These are phyloP conservation scores for Lucilia cuprina DNA, from an alignment of 1,140 invertebrate species.

Conservation along the genomic window DNA sequence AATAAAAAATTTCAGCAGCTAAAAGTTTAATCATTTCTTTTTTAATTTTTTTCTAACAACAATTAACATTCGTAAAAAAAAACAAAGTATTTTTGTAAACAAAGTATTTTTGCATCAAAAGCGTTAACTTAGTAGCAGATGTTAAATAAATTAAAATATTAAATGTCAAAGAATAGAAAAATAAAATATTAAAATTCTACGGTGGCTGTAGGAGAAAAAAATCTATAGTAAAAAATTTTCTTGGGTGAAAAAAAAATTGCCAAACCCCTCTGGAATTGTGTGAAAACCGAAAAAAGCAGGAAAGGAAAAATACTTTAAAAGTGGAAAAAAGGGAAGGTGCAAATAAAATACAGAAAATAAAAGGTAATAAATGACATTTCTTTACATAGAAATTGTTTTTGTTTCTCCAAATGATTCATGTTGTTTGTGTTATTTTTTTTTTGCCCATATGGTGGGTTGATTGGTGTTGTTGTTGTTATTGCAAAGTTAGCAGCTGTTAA, in stretches of 20 bases:
- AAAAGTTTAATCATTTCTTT: too few relatives aligned
- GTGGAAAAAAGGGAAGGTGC: neutral
- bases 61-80: neutral
- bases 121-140: neutral
- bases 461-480: neutral
- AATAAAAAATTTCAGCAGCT: neutral
- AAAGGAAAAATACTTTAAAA: neutral
- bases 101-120: neutral
- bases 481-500: neutral
- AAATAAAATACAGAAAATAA: neutral
- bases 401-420: neutral
- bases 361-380: neutral
- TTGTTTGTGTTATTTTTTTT: neutral
- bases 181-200: neutral
- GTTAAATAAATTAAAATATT: neutral
- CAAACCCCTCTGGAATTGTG: neutral
- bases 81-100: neutral
- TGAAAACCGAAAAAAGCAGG: neutral
- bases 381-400: neutral
- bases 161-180: neutral
- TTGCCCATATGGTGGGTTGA: neutral
- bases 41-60: neutral
- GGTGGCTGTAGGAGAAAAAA: neutral
- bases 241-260: neutral
- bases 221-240: slow-evolving; percentile 7